These are phyloP conservation scores for Diadromus collaris DNA, from an alignment of 2,888 invertebrate species.

Conservation along the genomic window DNA sequence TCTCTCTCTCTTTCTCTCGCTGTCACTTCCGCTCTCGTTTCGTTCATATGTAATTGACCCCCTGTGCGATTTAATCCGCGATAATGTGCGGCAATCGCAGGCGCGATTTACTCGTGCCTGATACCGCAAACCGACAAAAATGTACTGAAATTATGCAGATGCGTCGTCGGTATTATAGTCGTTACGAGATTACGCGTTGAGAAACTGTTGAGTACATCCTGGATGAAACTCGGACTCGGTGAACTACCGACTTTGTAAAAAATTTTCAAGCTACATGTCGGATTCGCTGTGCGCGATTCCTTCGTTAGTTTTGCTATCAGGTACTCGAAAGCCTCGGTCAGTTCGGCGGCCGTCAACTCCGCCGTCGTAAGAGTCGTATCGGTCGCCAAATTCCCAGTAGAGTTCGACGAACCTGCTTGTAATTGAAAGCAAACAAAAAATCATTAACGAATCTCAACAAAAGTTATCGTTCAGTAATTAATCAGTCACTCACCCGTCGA, in stretches of 20 bases:
- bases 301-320: conserved; percentile 82
- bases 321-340: conserved; percentile 83
- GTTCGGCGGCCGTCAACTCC: conserved; percentile 80
- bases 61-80: conserved; percentile 49
- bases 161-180: conserved; percentile 89
- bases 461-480: background rate
- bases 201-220: conserved; percentile 76
- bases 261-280: conserved; percentile 88
- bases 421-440: background rate
- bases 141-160: conserved; percentile 90
- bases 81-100: conserved; percentile 27
- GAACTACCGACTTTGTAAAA: conserved; percentile 87
- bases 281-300: conserved; percentile 80
- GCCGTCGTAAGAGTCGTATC: conserved; percentile 75
- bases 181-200: conserved; percentile 82
- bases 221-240: conserved; percentile 79
- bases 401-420: conserved; percentile 76
- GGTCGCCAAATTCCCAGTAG: conserved; percentile 76
- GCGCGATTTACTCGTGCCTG: conserved; percentile 81
- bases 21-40: conserved; percentile 1
- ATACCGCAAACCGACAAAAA: conserved; percentile 92
- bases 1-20: background rate
- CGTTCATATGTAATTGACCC: conserved; percentile 53
- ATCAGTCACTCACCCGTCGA: conserved; percentile 83
- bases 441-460: background rate